A percentile compares a stretch with the other conserved stretches of the same genome.
Evolutionary conservation across 2,797 vertebrate species (phyloP).

Genomic region (Streptopelia turtur): DNA sequence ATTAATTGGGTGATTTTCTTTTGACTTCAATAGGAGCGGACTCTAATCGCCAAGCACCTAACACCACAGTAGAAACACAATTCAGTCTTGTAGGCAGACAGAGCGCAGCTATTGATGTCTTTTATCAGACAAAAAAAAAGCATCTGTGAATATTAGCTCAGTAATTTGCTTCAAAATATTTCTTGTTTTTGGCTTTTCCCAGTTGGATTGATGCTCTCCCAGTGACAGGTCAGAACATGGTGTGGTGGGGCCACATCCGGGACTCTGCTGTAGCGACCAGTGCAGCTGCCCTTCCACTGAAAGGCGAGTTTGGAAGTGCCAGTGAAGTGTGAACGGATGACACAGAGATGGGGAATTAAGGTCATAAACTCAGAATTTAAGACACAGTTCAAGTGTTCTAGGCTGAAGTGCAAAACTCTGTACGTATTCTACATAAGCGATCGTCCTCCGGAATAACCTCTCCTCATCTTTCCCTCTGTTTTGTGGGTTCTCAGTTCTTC

Average conservation of each 20-base stretch:
- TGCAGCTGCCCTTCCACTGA: background rate
- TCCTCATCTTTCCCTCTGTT: background rate
- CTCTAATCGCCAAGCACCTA: background rate
- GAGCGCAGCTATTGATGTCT: background rate
- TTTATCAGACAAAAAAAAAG: background rate
- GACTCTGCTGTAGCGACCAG: background rate
- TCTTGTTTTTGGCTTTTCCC: background rate
- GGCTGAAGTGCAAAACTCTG: background rate
- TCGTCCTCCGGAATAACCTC: background rate
- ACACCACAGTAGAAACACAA: background rate
- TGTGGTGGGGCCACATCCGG: background rate
- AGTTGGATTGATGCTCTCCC: background rate
- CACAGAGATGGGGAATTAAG: background rate
- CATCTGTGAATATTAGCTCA: background rate
- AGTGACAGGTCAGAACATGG: background rate
- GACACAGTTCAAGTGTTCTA: background rate
- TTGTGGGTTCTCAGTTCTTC: background rate
- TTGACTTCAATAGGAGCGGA: constrained; percentile 14
- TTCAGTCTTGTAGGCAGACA: background rate
- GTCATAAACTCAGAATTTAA: background rate
- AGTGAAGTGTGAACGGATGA: background rate
- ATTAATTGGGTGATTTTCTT: constrained; percentile 57
- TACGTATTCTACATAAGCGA: background rate
- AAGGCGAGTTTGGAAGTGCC: background rate
- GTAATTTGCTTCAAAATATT: background rate